Conservation (phyloP, 2,113 vertebrate species). For the Varanus komodoensis region DNA sequence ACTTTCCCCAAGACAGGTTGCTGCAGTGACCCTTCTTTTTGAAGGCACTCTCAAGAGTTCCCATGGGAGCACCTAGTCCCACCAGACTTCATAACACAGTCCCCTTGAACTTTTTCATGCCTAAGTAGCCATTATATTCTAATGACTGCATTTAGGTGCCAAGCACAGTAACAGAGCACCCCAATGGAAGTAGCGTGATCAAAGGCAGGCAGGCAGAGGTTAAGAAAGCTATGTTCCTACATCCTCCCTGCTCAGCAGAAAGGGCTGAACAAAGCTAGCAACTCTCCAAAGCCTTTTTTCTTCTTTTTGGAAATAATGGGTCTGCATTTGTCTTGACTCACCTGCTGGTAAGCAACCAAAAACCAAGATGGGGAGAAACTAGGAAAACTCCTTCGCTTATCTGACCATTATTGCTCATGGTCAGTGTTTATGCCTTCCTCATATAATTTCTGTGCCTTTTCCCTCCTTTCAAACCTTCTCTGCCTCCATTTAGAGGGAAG, state of each 20-base stretch:
- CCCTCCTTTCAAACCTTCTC: not conserved
- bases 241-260: constrained; percentile 17
- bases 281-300: not conserved
- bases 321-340: constrained; percentile 1
- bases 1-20: not conserved
- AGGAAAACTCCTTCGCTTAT: not conserved
- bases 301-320: constrained; percentile 6
- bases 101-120: not conserved
- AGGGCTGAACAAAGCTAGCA: constrained; percentile 10
- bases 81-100: not conserved
- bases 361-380: not conserved
- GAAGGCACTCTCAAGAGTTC: constrained; percentile 17
- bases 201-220: not conserved
- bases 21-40: not conserved
- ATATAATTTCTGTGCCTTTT: not conserved
- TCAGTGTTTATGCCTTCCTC: not conserved
- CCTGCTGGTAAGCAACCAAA: not conserved
- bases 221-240: not conserved
- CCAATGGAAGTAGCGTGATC: not conserved
- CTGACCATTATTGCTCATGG: not conserved
- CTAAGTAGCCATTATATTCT: not conserved
- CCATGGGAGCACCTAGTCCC: not conserved
- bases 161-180: accelerated
- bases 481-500: not conserved
- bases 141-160: not conserved